Percentiles rank a stretch among this genome's conserved stretches.
Evolutionary conservation across 1,140 invertebrate genomes (phyloP).

Genomic region (Drosophila quadrilineata): DNA sequence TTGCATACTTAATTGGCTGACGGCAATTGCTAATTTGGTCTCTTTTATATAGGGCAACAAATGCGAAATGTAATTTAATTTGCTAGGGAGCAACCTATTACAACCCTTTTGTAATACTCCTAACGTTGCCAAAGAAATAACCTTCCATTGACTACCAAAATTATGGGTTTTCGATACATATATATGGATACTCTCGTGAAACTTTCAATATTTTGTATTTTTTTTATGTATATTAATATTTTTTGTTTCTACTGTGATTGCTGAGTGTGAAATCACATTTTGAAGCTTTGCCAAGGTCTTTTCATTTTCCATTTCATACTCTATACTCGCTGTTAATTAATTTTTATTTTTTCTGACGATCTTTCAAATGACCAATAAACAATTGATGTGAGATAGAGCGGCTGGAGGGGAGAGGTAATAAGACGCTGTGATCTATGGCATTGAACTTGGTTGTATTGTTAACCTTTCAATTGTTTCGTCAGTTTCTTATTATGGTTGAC

Average conservation of each 20-base stretch:
- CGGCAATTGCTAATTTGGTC: slow-evolving; percentile 2
- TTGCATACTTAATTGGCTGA: slow-evolving; percentile 7
- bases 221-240: no score
- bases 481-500: slow-evolving; percentile 7
- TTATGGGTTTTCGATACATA: no score
- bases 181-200: no score
- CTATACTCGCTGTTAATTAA: slow-evolving; percentile 8
- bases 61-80: slow-evolving; percentile 3
- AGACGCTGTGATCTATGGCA: slow-evolving; percentile 19
- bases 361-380: slow-evolving; percentile 10
- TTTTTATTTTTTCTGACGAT: slow-evolving; percentile 13
- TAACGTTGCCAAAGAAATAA: no score
- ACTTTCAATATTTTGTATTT: no score
- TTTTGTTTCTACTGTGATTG: neutral
- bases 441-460: slow-evolving; percentile 27
- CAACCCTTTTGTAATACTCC: no score
- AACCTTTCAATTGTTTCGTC: slow-evolving; percentile 9
- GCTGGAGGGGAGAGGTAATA: neutral
- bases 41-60: neutral
- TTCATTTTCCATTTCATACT: slow-evolving; percentile 14
- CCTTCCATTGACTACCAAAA: no score
- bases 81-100: neutral
- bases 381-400: neutral
- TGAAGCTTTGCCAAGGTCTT: slow-evolving; percentile 16
- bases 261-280: slow-evolving; percentile 23